Percentiles rank a stretch among this genome's conserved stretches.
phyloP scores from a whole-genome alignment of 2,888 invertebrate species.

The Aphelenchoides bicaudatus region DNA sequence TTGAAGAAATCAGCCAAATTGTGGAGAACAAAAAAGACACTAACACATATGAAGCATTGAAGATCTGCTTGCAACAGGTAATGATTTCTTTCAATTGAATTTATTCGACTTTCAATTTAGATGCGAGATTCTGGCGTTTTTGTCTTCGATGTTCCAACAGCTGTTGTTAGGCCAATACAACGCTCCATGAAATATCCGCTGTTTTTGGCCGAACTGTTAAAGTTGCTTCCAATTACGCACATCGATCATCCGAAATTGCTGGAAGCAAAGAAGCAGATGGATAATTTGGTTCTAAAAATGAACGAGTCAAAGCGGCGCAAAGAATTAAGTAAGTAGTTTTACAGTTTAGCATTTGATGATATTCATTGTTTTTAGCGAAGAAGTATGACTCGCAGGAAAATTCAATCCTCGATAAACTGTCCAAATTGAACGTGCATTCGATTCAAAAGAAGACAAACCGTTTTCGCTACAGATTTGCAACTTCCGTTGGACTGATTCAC shows the following conservation, averaged over 20 bases:
- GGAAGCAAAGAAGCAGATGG: constrained; percentile 53
- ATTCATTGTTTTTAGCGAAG: constrained; percentile 23
- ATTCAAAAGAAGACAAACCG: constrained; percentile 52
- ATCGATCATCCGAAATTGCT: constrained; percentile 53
- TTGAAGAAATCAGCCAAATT: constrained; percentile 50
- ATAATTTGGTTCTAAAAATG: constrained; percentile 53
- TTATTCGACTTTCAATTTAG: no score
- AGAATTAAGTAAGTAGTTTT: constrained; percentile 41
- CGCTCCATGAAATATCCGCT: constrained; percentile 55
- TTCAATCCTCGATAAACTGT: constrained; percentile 33
- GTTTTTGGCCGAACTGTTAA: constrained; percentile 49
- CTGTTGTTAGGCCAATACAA: constrained; percentile 50
- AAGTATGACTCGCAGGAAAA: constrained; percentile 9
- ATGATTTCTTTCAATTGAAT: no score
- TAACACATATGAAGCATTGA: background rate
- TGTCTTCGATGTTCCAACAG: constrained; percentile 50
- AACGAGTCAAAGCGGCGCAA: constrained; percentile 55
- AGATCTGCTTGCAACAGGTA: constrained; percentile 15
- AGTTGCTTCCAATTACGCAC: constrained; percentile 42
- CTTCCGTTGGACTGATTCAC: constrained; percentile 50
- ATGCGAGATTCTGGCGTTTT: constrained; percentile 36
- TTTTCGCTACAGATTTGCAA: constrained; percentile 52
- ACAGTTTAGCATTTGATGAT: constrained; percentile 16
- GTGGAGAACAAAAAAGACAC: constrained; percentile 36
- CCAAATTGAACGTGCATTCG: constrained; percentile 52